A percentile compares a stretch with the other conserved stretches of the same genome.
Evolutionary conservation across 2,113 vertebrate species (phyloP).

Genomic region (Etia nguti): DNA sequence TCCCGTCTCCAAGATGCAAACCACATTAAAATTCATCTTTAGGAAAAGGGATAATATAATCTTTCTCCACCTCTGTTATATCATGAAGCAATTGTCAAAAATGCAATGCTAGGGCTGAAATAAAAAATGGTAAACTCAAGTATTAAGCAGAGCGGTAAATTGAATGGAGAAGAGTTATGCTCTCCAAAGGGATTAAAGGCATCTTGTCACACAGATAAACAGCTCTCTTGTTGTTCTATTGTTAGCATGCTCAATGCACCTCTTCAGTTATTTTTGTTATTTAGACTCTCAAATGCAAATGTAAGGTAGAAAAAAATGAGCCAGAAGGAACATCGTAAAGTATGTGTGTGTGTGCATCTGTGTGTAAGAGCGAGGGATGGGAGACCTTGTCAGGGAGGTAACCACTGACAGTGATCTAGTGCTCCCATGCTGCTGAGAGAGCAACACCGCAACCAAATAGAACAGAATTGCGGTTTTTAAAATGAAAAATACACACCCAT

Average conservation of each 20-base stretch:
- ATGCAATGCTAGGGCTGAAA: not conserved
- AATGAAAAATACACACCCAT: not conserved
- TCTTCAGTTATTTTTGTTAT: conserved; percentile 36
- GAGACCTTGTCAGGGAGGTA: conserved; percentile 40
- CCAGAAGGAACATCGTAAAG: not conserved
- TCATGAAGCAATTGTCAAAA: not conserved
- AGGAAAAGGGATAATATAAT: not conserved
- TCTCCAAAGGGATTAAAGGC: conserved; percentile 26
- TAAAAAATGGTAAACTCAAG: not conserved
- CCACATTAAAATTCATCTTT: not conserved
- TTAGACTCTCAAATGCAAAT: conserved; percentile 21
- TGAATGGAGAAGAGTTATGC: not conserved
- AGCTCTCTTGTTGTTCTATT: conserved; percentile 27
- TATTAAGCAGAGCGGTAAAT: conserved; percentile 36
- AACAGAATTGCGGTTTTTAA: not conserved
- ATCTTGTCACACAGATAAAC: conserved; percentile 43
- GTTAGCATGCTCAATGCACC: not conserved
- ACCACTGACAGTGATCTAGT: conserved; percentile 56
- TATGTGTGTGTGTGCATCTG: not conserved
- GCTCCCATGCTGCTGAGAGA: conserved; percentile 24
- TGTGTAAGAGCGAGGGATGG: not conserved
- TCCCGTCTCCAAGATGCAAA: not conserved
- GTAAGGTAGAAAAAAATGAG: not conserved
- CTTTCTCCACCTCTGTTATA: not conserved
- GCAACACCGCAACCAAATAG: conserved; percentile 13